These are phyloP conservation scores for Aethina tumida DNA, from an alignment of 1,140 invertebrate species.

Conservation along the genomic window DNA sequence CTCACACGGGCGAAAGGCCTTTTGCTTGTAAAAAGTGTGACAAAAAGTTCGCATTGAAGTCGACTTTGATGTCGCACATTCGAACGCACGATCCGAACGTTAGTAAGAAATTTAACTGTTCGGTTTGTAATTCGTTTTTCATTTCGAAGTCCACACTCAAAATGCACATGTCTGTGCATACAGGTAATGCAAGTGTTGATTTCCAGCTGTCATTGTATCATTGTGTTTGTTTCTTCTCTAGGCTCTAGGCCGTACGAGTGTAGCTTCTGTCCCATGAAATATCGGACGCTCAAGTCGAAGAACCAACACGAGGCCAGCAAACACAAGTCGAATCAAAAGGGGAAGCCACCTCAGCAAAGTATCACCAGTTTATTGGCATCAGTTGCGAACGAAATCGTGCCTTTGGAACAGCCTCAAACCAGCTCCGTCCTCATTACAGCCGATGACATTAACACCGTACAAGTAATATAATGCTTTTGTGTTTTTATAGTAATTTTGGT, in stretches of 20 bases:
- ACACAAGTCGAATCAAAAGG: no score
- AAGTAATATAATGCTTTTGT: background rate
- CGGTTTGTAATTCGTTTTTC: slow-evolving; percentile 49
- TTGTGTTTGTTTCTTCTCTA: no score
- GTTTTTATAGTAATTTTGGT: background rate
- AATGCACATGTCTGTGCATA: slow-evolving; percentile 50
- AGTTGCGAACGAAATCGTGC: slow-evolving; percentile 1
- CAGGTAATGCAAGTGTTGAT: no score
- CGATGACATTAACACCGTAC: background rate
- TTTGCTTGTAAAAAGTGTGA: slow-evolving; percentile 52
- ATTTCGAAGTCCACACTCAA: slow-evolving; percentile 54
- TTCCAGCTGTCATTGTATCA: no score
- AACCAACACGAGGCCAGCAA: no score
- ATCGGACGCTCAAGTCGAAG: no score
- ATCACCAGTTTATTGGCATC: slow-evolving; percentile 4
- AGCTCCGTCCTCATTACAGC: background rate
- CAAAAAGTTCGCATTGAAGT: slow-evolving; percentile 58
- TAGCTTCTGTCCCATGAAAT: no score
- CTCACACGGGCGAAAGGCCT: slow-evolving; percentile 59
- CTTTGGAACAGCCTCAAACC: background rate
- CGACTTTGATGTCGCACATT: slow-evolving; percentile 51
- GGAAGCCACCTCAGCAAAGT: background rate
- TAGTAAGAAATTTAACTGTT: slow-evolving; percentile 45
- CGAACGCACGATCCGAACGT: slow-evolving; percentile 44
- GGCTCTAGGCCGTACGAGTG: no score